Percentiles rank a stretch among this genome's conserved stretches.
phyloP scores from a whole-genome alignment of 2,113 vertebrate genomes.

The Petrocephalus microphthalmus region DNA sequence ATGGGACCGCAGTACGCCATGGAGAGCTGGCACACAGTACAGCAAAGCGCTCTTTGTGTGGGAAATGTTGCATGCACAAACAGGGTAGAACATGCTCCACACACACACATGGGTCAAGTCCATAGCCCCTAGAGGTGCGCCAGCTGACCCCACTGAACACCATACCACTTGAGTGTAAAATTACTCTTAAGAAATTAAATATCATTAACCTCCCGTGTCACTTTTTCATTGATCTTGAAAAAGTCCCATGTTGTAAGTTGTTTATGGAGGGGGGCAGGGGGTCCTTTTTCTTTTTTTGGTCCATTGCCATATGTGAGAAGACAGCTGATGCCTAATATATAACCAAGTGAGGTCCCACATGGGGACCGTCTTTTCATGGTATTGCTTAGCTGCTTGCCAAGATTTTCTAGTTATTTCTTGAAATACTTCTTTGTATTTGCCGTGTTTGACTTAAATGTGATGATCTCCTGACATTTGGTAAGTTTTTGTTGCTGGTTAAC shows the following conservation, averaged over 20 bases:
- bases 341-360: neutral
- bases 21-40: neutral
- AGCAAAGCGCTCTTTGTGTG: neutral
- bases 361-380: neutral
- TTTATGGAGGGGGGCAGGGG: neutral
- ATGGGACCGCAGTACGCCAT: neutral
- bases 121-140: neutral
- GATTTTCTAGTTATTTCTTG: neutral
- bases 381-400: neutral
- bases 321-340: neutral
- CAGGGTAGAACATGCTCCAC: neutral
- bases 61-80: neutral
- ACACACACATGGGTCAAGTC: neutral
- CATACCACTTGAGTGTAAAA: neutral
- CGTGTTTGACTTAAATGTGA: neutral
- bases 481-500: neutral
- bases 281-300: neutral
- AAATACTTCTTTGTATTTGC: neutral
- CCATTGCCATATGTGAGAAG: slow-evolving; percentile 9
- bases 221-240: neutral
- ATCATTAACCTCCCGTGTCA: slow-evolving; percentile 1
- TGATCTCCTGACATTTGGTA: neutral
- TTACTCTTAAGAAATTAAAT: neutral
- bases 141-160: neutral
- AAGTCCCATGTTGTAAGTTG: neutral